Percentiles rank a stretch among this genome's conserved stretches.
Evolutionary conservation across 2,888 invertebrate species (phyloP).

Genomic region (Smittia sp.): DNA sequence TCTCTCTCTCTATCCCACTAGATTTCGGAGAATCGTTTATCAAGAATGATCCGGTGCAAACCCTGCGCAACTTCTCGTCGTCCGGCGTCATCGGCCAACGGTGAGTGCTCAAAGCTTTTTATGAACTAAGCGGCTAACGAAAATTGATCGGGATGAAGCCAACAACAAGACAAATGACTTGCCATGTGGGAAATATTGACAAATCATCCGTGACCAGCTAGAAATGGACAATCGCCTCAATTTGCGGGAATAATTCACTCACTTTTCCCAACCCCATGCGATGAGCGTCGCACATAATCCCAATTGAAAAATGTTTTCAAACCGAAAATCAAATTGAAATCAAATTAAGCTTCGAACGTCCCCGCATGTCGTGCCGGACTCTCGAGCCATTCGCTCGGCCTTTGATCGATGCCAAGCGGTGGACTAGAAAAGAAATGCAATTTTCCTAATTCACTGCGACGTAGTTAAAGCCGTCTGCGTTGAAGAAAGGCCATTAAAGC

Average conservation of each 20-base stretch:
- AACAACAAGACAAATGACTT: not conserved
- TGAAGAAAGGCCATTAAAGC: not conserved
- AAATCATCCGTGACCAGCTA: slow-evolving; percentile 31
- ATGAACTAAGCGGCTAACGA: not conserved
- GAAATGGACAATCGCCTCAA: slow-evolving; percentile 22
- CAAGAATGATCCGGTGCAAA: slow-evolving; percentile 38
- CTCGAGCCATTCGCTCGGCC: not conserved
- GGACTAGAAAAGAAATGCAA: slow-evolving; percentile 6
- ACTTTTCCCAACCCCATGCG: not conserved
- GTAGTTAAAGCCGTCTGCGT: not conserved
- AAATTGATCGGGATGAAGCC: not conserved
- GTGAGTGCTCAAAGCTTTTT: slow-evolving; percentile 21
- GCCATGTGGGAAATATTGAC: slow-evolving; percentile 18
- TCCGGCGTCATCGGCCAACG: slow-evolving; percentile 22
- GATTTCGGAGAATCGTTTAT: slow-evolving; percentile 40
- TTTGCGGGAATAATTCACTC: slow-evolving; percentile 24
- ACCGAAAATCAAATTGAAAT: slow-evolving; percentile 36
- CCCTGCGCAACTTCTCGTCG: slow-evolving; percentile 35
- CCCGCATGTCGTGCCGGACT: not conserved
- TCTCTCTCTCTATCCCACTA: not conserved
- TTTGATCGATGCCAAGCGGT: not conserved
- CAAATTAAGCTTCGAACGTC: slow-evolving; percentile 9
- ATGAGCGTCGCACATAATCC: not conserved
- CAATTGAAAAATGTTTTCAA: slow-evolving; percentile 28
- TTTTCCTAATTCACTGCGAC: slow-evolving; percentile 11